Base-by-base conservation (phyloP, 2,888 invertebrate species). In the Ectemnius lituratus region DNA sequence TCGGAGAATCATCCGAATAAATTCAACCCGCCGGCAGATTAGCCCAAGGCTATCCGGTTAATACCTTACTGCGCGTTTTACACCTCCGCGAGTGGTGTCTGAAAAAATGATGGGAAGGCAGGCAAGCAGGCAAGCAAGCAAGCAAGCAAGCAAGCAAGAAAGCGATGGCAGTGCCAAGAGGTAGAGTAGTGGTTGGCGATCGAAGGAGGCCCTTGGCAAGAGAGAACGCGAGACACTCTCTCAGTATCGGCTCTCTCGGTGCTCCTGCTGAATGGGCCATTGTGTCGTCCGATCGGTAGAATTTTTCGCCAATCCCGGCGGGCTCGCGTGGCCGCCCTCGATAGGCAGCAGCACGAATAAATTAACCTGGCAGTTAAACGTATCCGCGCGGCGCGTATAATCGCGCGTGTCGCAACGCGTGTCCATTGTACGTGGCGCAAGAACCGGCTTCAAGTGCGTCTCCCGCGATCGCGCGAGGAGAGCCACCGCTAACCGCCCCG, bases 331-430 rank as follows among this genome's bases (percentile, higher is more conserved):
- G 77, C 76, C 84, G 79, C 84, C 79, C 84, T 79, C 82, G 83
- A 82, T 82, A 83, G 75, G 69, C 83, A 81, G 77, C 82, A 78
- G 72, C 67, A 77, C 69, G 86, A 86, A 86, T 86, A 86, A 86
- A 86, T 86, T 86, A 86, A 85, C 82, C 75, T 80, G 83, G 76
- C 86, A 75, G 84, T 81, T 82, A 79, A 82, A 78, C 79, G 78
- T 81, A 78, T 79, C 78, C 76, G 75, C 66, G 70, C 71, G 75
- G 71, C 79, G 73, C 62, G 76, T 82, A 79, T 82, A 82, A 84
- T 84, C 81, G 77, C 75, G 75, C 80, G 74, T 86, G 86, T 86
- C 83, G 86, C 82, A 86, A 86, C 82, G 79, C 75, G 76, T 37
- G 37, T 78, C 85, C 84, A 86, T 86, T 86, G 86, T 86, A 78